Percentiles rank a stretch among this genome's conserved stretches.
Conservation (phyloP, 2,888 invertebrate species). For the Scaptomyza cyrtandrae region DNA sequence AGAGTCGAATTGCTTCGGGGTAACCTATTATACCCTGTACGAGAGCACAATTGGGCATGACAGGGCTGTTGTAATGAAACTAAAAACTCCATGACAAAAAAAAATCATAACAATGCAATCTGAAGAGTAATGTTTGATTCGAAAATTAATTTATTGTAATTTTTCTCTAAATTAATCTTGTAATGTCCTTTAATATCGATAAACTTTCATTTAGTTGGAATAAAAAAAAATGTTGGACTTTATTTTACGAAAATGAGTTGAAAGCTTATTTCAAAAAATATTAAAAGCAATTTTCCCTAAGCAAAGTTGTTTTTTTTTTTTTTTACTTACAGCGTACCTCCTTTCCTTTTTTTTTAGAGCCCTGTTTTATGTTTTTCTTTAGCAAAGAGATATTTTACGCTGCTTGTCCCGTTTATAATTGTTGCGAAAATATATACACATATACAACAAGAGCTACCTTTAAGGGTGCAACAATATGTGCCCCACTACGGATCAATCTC, state of each 20-base stretch:
- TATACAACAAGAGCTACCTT: slow-evolving; percentile 55
- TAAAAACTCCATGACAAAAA: neutral
- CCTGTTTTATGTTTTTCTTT: neutral
- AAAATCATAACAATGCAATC: no score
- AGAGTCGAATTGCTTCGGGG: slow-evolving; percentile 34
- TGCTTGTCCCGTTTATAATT: slow-evolving; percentile 53
- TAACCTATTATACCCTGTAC: slow-evolving; percentile 29
- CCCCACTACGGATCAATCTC: slow-evolving; percentile 32
- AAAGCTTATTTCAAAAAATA: no score
- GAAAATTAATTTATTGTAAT: no score
- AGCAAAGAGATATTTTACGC: slow-evolving; percentile 36
- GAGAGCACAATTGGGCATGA: neutral
- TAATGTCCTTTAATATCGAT: no score
- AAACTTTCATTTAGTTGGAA: no score
- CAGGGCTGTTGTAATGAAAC: neutral
- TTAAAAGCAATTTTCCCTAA: no score
- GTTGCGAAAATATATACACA: slow-evolving; percentile 54
- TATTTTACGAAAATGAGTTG: no score
- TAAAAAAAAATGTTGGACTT: no score
- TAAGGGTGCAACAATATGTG: slow-evolving; percentile 49
- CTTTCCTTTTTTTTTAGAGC: neutral
- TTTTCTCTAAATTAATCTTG: no score
- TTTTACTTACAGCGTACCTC: neutral
- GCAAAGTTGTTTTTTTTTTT: no score
- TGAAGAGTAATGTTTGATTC: no score